Percentiles rank a stretch among this genome's conserved stretches.
Conservation (phyloP, 2,797 vertebrate species). For the Menidia menidia region DNA sequence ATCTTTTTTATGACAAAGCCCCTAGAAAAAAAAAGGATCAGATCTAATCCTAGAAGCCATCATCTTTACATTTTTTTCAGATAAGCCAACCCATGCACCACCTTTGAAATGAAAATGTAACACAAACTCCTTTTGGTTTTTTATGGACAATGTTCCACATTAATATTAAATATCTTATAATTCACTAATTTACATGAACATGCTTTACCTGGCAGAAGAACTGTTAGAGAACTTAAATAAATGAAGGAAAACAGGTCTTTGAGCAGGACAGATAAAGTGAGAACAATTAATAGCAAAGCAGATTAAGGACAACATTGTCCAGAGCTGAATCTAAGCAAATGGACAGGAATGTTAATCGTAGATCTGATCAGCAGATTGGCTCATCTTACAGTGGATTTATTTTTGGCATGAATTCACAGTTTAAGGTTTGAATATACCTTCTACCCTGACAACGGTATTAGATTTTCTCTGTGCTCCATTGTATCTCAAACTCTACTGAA, state of each 20-base stretch:
- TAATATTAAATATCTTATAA: conserved; percentile 6
- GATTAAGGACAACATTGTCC: not conserved
- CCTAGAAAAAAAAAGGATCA: conserved; percentile 60
- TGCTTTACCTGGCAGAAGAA: not conserved
- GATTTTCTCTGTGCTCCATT: not conserved
- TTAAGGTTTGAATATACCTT: not conserved
- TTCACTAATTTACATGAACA: not conserved
- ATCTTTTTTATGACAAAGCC: conserved; percentile 57
- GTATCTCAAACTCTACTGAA: not conserved
- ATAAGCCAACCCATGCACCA: conserved; percentile 25
- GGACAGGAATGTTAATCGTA: not conserved
- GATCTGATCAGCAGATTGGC: not conserved
- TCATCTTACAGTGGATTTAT: not conserved
- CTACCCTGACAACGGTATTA: not conserved
- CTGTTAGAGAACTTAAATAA: not conserved
- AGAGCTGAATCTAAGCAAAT: conserved; percentile 15
- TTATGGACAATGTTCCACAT: conserved; percentile 6
- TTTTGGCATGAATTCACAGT: not conserved
- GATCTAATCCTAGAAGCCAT: conserved; percentile 57
- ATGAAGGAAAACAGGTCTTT: not conserved
- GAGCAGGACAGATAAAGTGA: not conserved
- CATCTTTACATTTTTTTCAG: conserved; percentile 35
- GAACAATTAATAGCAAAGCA: conserved; percentile 9
- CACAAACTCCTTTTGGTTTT: conserved; percentile 6
- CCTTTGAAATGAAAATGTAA: conserved; percentile 21